phyloP scores from a whole-genome alignment of 2,113 vertebrate species.

The Poicephalus gulielmi region DNA sequence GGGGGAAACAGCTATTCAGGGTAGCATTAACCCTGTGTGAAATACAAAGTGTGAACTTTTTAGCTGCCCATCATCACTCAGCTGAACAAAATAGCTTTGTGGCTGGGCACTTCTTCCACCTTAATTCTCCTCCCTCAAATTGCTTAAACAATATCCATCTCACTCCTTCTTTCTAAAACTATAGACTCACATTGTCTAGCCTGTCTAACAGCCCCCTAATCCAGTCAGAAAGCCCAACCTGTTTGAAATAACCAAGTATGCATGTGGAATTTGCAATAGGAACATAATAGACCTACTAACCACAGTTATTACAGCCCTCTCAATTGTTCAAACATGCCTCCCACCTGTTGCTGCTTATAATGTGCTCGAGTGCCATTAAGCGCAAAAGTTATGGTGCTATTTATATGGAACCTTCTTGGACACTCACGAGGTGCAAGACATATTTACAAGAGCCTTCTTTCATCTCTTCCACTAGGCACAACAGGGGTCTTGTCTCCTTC shows the following conservation, averaged over 20 bases:
- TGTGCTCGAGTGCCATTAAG: slow-evolving; percentile 24
- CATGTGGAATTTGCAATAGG: slow-evolving; percentile 66
- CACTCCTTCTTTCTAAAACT: not conserved
- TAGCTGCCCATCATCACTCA: slow-evolving; percentile 13
- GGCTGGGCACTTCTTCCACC: not conserved
- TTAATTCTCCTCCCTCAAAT: not conserved
- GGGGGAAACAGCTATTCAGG: slow-evolving; percentile 46
- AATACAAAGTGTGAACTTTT: slow-evolving; percentile 43
- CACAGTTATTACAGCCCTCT: slow-evolving; percentile 6
- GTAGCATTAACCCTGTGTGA: slow-evolving; percentile 40
- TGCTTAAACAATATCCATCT: not conserved
- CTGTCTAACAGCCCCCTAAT: slow-evolving; percentile 26
- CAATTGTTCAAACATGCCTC: slow-evolving; percentile 49
- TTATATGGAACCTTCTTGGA: slow-evolving; percentile 49
- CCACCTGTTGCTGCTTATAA: slow-evolving; percentile 72
- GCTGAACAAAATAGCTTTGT: slow-evolving; percentile 24
- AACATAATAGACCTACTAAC: slow-evolving; percentile 49
- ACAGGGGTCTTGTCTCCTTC: slow-evolving; percentile 17
- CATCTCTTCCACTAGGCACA: not conserved
- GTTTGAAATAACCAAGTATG: slow-evolving; percentile 62
- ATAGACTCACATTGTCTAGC: slow-evolving; percentile 18
- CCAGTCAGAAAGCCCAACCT: slow-evolving; percentile 20
- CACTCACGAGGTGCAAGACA: slow-evolving; percentile 33
- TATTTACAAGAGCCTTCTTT: slow-evolving; percentile 39
- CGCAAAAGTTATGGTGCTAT: slow-evolving; percentile 51